phyloP scores from a whole-genome alignment of 64 coral and sea anemone species.

The Montipora sp. region DNA sequence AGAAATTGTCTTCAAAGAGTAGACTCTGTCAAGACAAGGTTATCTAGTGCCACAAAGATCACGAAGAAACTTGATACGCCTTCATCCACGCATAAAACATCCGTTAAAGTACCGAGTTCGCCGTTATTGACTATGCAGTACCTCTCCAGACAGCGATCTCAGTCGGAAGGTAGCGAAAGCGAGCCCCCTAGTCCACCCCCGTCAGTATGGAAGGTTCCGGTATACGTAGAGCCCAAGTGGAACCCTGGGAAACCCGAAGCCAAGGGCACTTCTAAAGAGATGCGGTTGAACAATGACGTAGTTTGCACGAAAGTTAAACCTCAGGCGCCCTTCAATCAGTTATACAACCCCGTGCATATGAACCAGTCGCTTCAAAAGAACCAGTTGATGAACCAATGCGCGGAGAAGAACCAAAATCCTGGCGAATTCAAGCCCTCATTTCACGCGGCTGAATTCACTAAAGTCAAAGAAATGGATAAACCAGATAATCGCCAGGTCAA shows the following conservation, averaged over 20 bases:
- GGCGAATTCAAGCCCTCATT: constrained; percentile 18
- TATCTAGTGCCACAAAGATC: constrained; percentile 46
- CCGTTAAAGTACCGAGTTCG: constrained; percentile 41
- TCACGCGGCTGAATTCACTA: constrained; percentile 40
- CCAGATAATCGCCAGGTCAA: constrained; percentile 86
- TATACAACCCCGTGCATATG: constrained; percentile 85
- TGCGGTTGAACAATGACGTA: constrained; percentile 90
- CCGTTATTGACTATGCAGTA: constrained; percentile 48
- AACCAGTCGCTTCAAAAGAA: constrained; percentile 87
- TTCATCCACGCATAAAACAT: constrained; percentile 25
- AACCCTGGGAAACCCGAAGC: constrained; percentile 80
- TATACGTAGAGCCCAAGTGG: constrained; percentile 96
- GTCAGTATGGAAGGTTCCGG: constrained; percentile 99
- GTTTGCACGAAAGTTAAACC: constrained; percentile 81
- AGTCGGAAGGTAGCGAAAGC: constrained; percentile 80
- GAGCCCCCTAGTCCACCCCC: constrained; percentile 87
- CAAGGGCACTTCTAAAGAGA: constrained; percentile 36
- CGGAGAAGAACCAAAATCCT: not conserved
- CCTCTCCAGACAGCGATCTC: constrained; percentile 74
- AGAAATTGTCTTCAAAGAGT: constrained; percentile 44
- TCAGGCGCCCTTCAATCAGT: constrained; percentile 92
- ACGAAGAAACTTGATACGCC: constrained; percentile 64
- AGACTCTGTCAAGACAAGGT: constrained; percentile 21
- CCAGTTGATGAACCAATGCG: constrained; percentile 95
- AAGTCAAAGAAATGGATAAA: constrained; percentile 86